Evolutionary conservation across 1,140 invertebrate species (phyloP).

Genomic region (Macrostomum lignano): DNA sequence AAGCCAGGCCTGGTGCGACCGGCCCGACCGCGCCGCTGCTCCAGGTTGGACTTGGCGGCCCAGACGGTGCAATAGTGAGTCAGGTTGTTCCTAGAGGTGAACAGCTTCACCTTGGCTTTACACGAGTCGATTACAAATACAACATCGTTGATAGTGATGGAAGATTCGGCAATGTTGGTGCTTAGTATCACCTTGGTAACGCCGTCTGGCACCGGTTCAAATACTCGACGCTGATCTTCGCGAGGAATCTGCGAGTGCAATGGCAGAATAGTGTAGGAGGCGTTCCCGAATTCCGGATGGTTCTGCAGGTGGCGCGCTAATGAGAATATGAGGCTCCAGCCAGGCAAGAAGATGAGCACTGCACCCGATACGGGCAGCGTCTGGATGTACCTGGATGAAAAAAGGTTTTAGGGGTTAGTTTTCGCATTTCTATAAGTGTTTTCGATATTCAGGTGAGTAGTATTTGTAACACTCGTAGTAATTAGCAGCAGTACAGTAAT

Average conservation of each 20-base stretch:
- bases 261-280: constrained; percentile 19
- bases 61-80: constrained; percentile 30
- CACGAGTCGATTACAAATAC: constrained; percentile 27
- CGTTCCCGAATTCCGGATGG: constrained; percentile 40
- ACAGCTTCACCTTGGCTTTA: constrained; percentile 27
- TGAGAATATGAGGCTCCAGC: constrained; percentile 47
- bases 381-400: constrained; percentile 36
- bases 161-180: constrained; percentile 32
- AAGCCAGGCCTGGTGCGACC: constrained; percentile 43
- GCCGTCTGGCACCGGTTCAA: constrained; percentile 20
- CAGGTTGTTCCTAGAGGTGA: constrained; percentile 28
- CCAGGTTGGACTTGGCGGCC: constrained; percentile 35
- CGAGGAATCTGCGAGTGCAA: constrained; percentile 28
- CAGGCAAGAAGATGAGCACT: constrained; percentile 23
- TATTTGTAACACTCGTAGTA: too few species aligned
- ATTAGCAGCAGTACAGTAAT: too few species aligned
- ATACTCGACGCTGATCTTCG: constrained; percentile 26
- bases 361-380: constrained; percentile 39
- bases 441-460: too few species aligned
- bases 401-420: neutral
- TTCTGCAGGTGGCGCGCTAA: constrained; percentile 53
- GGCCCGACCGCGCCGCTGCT: constrained; percentile 38
- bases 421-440: neutral
- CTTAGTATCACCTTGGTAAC: constrained; percentile 30
- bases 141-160: constrained; percentile 29